Evolutionary conservation across 2,888 invertebrate genomes (phyloP).

Genomic region (Lasiommata megera): DNA sequence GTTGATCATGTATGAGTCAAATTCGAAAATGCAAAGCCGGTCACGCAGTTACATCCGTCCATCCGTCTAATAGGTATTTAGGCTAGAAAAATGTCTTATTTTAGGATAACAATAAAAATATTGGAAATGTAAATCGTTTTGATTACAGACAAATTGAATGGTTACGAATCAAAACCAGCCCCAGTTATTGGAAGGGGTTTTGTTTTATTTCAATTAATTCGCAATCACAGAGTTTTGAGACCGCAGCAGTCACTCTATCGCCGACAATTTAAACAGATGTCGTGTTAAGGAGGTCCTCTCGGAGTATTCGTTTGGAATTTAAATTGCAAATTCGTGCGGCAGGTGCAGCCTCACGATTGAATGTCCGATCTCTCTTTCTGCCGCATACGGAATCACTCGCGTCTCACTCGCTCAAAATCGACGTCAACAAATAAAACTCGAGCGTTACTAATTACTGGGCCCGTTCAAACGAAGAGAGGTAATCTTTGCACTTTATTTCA

Average conservation of each 20-base stretch:
- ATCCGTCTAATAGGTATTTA: too few relatives aligned
- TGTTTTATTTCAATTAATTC: slow-evolving; percentile 78
- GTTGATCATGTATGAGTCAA: too few relatives aligned
- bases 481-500: slow-evolving; percentile 78
- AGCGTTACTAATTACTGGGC: slow-evolving; percentile 80
- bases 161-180: slow-evolving; percentile 28
- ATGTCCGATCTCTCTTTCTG: slow-evolving; percentile 55
- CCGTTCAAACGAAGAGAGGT: slow-evolving; percentile 73
- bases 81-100: too few relatives aligned
- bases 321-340: slow-evolving; percentile 81
- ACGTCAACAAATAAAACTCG: slow-evolving; percentile 81
- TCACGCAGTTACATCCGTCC: too few relatives aligned
- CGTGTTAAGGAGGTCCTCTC: slow-evolving; percentile 81
- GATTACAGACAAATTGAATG: slow-evolving; percentile 24
- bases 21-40: too few relatives aligned
- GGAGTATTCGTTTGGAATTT: slow-evolving; percentile 78
- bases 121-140: slow-evolving; percentile 4
- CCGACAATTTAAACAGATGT: slow-evolving; percentile 80
- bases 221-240: slow-evolving; percentile 68
- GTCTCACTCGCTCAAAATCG: slow-evolving; percentile 65
- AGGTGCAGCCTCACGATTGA: slow-evolving; percentile 74
- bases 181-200: slow-evolving; percentile 52
- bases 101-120: neutral
- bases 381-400: slow-evolving; percentile 44
- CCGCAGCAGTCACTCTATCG: slow-evolving; percentile 75